A percentile compares a stretch with the other conserved stretches of the same genome.
phyloP scores from a whole-genome alignment of 2,113 vertebrate species.

The Dasypus novemcinctus region DNA sequence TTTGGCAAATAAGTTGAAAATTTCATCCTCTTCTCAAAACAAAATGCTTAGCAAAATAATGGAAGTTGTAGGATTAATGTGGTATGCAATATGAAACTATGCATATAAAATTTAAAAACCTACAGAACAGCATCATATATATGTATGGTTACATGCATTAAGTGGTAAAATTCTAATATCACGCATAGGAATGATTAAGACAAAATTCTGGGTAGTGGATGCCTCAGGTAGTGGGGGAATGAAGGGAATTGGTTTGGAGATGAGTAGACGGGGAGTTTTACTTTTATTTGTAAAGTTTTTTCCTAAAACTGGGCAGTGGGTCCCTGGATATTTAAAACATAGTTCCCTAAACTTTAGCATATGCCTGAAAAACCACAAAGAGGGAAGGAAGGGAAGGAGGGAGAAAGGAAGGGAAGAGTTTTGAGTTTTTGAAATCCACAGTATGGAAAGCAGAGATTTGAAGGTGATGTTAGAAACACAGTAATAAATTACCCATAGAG shows the following conservation, averaged over 20 bases:
- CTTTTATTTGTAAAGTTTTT: not conserved
- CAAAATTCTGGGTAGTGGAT: not conserved
- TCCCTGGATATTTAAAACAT: not conserved
- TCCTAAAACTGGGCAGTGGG: not conserved
- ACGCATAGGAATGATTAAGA: not conserved
- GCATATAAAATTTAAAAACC: not conserved
- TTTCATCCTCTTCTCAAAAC: not conserved
- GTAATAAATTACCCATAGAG: not conserved
- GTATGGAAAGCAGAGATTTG: not conserved
- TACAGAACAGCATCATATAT: not conserved
- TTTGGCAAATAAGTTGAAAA: not conserved
- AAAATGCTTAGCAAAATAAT: not conserved
- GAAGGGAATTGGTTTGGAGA: not conserved
- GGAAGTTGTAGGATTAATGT: not conserved
- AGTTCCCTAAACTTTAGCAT: not conserved
- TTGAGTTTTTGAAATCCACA: not conserved
- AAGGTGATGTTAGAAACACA: not conserved
- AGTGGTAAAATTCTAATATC: not conserved
- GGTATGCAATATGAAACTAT: not conserved
- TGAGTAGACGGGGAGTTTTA: not conserved
- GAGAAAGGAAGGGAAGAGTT: not conserved
- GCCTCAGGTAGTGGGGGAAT: not conserved
- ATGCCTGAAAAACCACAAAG: not conserved
- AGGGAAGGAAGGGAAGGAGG: not conserved
- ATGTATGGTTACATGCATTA: not conserved